Percentiles rank a stretch among this genome's conserved stretches.
These are phyloP conservation scores for Drosophila orosa DNA, from an alignment of 1,140 invertebrate species.

Conservation along the genomic window DNA sequence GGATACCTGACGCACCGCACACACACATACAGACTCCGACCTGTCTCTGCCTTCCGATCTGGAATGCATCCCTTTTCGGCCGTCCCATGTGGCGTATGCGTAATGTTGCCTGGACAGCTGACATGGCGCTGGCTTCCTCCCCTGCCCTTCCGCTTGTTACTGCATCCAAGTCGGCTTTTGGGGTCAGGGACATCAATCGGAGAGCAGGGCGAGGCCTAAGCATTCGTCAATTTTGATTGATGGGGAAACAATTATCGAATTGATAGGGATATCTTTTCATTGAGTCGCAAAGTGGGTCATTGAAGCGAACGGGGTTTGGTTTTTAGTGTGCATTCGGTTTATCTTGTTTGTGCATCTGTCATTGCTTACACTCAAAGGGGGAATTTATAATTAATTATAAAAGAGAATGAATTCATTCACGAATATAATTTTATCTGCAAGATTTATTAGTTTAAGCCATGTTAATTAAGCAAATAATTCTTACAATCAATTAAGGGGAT, in stretches of 20 bases:
- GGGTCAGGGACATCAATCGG: slow-evolving; percentile 28
- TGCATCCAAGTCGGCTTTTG: slow-evolving; percentile 23
- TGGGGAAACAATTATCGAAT: slow-evolving; percentile 38
- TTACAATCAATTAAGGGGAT: background rate
- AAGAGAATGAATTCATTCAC: background rate
- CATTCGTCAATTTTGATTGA: slow-evolving; percentile 42
- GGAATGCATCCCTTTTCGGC: slow-evolving; percentile 5
- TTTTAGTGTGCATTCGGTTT: slow-evolving; percentile 15
- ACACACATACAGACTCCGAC: slow-evolving; percentile 33
- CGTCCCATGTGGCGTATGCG: slow-evolving; percentile 70
- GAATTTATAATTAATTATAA: slow-evolving; percentile 6
- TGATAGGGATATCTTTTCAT: slow-evolving; percentile 27
- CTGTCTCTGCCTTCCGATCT: slow-evolving; percentile 16
- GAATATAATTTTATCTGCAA: slow-evolving; percentile 7
- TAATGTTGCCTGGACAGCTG: slow-evolving; percentile 59
- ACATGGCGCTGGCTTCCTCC: slow-evolving; percentile 31
- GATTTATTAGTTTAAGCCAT: background rate
- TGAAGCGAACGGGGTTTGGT: slow-evolving; percentile 9
- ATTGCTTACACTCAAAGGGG: background rate
- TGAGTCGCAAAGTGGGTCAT: slow-evolving; percentile 28
- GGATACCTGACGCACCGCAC: slow-evolving; percentile 48
- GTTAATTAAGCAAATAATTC: background rate
- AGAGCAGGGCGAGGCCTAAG: slow-evolving; percentile 2
- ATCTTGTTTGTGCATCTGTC: slow-evolving; percentile 13
- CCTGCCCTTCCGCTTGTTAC: slow-evolving; percentile 28